Percentiles rank a stretch among this genome's conserved stretches.
Evolutionary conservation across 2,888 invertebrate genomes (phyloP).

Genomic region (Drosophila pseudotakahashii): DNA sequence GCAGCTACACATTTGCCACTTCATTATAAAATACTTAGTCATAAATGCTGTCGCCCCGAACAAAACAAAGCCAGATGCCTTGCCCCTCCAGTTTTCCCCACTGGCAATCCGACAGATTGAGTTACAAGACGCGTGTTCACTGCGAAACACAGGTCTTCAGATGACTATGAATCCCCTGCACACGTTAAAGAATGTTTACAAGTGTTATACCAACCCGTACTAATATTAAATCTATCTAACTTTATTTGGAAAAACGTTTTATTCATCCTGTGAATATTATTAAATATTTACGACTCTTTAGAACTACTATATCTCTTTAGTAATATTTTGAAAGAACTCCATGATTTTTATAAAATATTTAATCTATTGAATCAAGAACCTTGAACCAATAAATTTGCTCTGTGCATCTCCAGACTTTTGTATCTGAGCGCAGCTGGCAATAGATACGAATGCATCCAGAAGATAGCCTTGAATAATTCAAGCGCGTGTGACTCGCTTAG

Average conservation of each 20-base stretch:
- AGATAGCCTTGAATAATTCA: conserved; percentile 80
- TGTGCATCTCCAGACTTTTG: conserved; percentile 15
- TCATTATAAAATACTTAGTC: conserved; percentile 73
- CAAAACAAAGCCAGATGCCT: conserved; percentile 47
- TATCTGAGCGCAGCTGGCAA: conserved; percentile 60
- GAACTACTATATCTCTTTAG: too few species aligned
- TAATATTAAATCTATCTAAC: too few species aligned
- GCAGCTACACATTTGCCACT: conserved; percentile 59
- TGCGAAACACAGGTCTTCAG: conserved; percentile 4
- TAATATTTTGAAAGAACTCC: too few species aligned
- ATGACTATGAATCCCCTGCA: not conserved
- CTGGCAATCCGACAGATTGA: conserved; percentile 29
- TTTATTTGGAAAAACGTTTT: too few species aligned
- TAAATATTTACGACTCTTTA: too few species aligned
- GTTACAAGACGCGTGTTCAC: conserved; percentile 35
- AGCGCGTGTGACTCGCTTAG: conserved; percentile 80
- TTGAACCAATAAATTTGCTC: not conserved
- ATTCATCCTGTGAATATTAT: too few species aligned
- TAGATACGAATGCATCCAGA: conserved; percentile 52
- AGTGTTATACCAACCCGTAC: too few species aligned
- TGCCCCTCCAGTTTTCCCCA: conserved; percentile 3
- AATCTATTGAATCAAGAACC: too few species aligned
- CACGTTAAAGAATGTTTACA: conserved; percentile 1
- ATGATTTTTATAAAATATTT: too few species aligned
- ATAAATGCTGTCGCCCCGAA: conserved; percentile 52